Percentiles rank a stretch among this genome's conserved stretches.
phyloP scores from a whole-genome alignment of 2,888 invertebrate genomes.

The Drosophila pseudotalamancana region DNA sequence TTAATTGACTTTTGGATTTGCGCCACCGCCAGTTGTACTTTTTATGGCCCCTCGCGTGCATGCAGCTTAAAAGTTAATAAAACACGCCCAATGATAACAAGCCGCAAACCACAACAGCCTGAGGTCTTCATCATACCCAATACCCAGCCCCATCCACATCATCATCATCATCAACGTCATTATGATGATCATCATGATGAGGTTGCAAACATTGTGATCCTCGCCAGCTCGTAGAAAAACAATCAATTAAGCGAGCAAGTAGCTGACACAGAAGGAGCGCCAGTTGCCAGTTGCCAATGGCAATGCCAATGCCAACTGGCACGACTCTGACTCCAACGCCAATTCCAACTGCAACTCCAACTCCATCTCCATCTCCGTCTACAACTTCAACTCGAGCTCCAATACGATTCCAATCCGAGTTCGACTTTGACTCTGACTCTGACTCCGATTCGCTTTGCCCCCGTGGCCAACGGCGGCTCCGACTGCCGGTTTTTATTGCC shows the following conservation, averaged over 20 bases:
- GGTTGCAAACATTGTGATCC: conserved; percentile 47
- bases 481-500: conserved; percentile 72
- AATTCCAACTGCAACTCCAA: background rate
- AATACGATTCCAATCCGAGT: background rate
- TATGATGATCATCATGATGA: conserved; percentile 11
- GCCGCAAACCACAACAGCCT: conserved; percentile 68
- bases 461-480: conserved; percentile 1
- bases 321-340: conserved; percentile 17
- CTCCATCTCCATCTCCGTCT: conserved; percentile 1
- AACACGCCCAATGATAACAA: conserved; percentile 84
- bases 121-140: conserved; percentile 80
- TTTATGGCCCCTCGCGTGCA: conserved; percentile 80
- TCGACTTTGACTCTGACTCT: background rate
- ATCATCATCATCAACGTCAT: conserved; percentile 6
- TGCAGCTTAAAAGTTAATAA: conserved; percentile 83
- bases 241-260: conserved; percentile 80
- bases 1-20: conserved; percentile 78
- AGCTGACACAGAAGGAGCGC: conserved; percentile 74
- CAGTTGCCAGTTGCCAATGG: conserved; percentile 64
- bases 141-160: conserved; percentile 8
- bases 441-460: conserved; percentile 14
- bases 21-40: conserved; percentile 74
- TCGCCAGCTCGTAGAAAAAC: conserved; percentile 75
- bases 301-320: conserved; percentile 35
- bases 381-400: conserved; percentile 6